Conservation (phyloP, 2,113 vertebrate genomes). For the Eulemur macaco region DNA sequence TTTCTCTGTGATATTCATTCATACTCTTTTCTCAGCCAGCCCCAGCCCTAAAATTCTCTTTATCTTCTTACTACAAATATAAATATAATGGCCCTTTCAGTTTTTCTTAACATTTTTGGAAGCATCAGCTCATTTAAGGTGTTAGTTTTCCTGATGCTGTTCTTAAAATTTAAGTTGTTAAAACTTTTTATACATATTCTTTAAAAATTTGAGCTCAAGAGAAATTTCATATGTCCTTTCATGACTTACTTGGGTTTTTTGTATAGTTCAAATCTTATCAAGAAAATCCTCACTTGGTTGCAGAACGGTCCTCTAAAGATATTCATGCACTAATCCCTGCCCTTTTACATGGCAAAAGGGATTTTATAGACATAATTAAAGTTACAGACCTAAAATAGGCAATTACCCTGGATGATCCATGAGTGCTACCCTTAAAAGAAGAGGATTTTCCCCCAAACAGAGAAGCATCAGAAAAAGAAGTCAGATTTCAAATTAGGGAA, state of each 20-base stretch:
- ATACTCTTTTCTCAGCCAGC: not conserved
- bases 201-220: not conserved
- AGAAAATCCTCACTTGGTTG: not conserved
- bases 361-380: not conserved
- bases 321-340: not conserved
- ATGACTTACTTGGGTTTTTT: not conserved
- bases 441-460: not conserved
- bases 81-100: not conserved
- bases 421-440: not conserved
- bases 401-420: not conserved
- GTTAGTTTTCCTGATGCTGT: not conserved
- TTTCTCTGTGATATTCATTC: conserved; percentile 1
- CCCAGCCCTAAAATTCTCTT: not conserved
- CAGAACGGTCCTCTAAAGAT: not conserved
- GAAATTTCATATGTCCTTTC: not conserved
- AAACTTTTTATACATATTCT: not conserved
- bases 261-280: not conserved
- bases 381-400: not conserved
- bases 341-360: not conserved
- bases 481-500: not conserved
- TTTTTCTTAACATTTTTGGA: not conserved
- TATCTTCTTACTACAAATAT: not conserved
- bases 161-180: conserved; percentile 33
- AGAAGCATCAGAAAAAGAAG: not conserved
- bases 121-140: not conserved